These are phyloP conservation scores for Ephestia elutella DNA, from an alignment of 1,140 invertebrate genomes.

Conservation along the genomic window DNA sequence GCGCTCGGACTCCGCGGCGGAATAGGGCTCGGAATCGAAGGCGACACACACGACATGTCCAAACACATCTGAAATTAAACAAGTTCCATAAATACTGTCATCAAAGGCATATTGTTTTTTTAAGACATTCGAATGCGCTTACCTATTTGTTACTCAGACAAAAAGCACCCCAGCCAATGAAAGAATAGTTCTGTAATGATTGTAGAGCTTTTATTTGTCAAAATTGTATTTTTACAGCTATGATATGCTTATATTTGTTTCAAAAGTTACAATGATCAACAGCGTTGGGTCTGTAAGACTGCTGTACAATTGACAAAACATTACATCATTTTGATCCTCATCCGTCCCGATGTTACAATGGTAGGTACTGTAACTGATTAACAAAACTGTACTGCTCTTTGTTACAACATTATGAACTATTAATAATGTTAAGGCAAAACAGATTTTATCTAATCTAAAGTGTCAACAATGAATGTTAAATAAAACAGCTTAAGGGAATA, in stretches of 20 bases:
- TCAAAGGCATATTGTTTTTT: not conserved
- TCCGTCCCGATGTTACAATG: conserved; percentile 43
- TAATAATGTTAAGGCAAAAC: conserved; percentile 72
- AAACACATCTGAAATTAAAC: conserved; percentile 57
- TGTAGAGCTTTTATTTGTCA: conserved; percentile 81
- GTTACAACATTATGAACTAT: conserved; percentile 67
- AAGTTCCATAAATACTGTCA: not conserved
- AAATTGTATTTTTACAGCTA: conserved; percentile 86
- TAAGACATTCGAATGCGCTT: conserved; percentile 19
- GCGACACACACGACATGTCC: conserved; percentile 57
- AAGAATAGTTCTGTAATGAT: conserved; percentile 67
- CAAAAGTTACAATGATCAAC: conserved; percentile 78
- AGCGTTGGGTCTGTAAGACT: conserved; percentile 56
- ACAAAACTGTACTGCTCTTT: conserved; percentile 68
- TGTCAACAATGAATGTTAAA: conserved; percentile 72
- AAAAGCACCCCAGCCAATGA: conserved; percentile 27
- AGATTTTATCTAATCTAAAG: conserved; percentile 70
- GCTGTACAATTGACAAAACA: conserved; percentile 68
- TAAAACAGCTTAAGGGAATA: conserved; percentile 65
- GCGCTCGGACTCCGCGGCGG: conserved; percentile 75
- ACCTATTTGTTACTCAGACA: conserved; percentile 21
- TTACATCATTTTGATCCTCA: conserved; percentile 55
- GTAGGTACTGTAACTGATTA: conserved; percentile 52
- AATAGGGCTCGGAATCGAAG: conserved; percentile 59
- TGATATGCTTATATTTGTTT: conserved; percentile 89